Evolutionary conservation across 2,888 invertebrate species (phyloP), one percentile per base, ranked within the genome.

Genomic region (Hoplodrina blanda): DNA sequence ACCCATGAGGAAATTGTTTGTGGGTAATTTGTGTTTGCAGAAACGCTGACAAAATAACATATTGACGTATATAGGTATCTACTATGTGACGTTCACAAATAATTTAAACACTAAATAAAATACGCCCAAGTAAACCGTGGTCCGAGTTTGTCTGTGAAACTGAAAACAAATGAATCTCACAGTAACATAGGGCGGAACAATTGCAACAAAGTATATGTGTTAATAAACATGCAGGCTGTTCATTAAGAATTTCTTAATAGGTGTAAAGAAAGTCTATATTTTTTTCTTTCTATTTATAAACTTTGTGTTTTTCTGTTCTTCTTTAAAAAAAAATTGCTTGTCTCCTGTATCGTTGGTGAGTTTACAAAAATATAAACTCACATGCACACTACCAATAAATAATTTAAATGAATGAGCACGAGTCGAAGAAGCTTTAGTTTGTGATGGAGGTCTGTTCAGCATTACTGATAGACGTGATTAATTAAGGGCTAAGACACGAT

Each of bases 221-320:
- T 54, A 60, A 61, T 61, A 1, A 72, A 70, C 4, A 19, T 5
- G 11, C 13, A 33, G 20, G 0, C 25, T 49, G 59, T 54, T 54
- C 53, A 72, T 54, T 70, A 55, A 54, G 41, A 41, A 72, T 41
- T 54, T 72, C 13, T 41, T 25, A 25, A n/a, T 25, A 64, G 30
- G 49, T 20, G 61, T 54, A 37, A 20, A 3, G 7, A 7, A 19
- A 46, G 13, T 19, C 19, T 50, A 17, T 10, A 0, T 13, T 11
- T 53, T 69, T 25, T 46, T 13, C 1, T n/a, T 49, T 17, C 4
- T 2, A 17, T 54, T 54, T 44, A 2, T 25, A 25, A 25, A 25
- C 1, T 2, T 2, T 25, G 25, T 2, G 2, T 2, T 25, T 25
- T 25, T 25, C 25, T 2, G 25, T 25, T 25, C 2, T 25, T 25